Percentiles rank a stretch among this genome's conserved stretches.
phyloP scores from a whole-genome alignment of 2,797 vertebrate genomes.

The Anniella stebbinsi region DNA sequence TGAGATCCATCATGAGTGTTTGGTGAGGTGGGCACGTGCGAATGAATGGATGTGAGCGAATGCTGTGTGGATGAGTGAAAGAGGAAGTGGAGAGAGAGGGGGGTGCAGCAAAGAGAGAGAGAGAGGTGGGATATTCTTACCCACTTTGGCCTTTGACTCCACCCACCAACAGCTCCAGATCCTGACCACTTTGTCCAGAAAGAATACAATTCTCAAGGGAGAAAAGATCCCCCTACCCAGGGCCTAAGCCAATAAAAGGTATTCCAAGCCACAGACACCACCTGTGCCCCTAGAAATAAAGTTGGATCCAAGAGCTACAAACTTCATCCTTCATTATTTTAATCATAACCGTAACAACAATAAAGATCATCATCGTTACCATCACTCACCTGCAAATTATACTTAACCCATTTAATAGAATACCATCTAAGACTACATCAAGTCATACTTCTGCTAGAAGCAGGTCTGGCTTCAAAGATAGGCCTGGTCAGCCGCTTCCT shows the following conservation, averaged over 20 bases:
- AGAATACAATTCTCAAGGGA: no score
- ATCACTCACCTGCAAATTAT: not conserved
- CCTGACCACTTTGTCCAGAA: not conserved
- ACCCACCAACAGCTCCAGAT: not conserved
- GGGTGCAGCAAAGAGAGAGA: not conserved
- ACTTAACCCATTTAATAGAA: not conserved
- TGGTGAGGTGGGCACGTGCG: not conserved
- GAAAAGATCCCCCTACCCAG: not conserved
- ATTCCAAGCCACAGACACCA: not conserved
- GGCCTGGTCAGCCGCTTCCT: no score
- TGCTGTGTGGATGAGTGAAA: not conserved
- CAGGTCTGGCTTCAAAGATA: no score
- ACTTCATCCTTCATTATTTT: no score
- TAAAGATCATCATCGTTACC: not conserved
- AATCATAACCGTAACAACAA: no score
- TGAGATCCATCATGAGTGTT: not conserved
- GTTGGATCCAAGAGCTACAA: no score
- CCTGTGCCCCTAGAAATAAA: no score
- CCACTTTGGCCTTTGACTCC: not conserved
- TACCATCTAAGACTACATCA: not conserved
- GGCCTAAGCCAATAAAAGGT: not conserved
- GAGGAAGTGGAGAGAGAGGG: not conserved
- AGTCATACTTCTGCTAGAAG: not conserved
- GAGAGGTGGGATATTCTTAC: not conserved
- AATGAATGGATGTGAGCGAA: not conserved